Percentiles rank a stretch among this genome's conserved stretches.
These are phyloP conservation scores for Euschistus heros DNA, from an alignment of 1,140 invertebrate genomes.

Conservation along the genomic window DNA sequence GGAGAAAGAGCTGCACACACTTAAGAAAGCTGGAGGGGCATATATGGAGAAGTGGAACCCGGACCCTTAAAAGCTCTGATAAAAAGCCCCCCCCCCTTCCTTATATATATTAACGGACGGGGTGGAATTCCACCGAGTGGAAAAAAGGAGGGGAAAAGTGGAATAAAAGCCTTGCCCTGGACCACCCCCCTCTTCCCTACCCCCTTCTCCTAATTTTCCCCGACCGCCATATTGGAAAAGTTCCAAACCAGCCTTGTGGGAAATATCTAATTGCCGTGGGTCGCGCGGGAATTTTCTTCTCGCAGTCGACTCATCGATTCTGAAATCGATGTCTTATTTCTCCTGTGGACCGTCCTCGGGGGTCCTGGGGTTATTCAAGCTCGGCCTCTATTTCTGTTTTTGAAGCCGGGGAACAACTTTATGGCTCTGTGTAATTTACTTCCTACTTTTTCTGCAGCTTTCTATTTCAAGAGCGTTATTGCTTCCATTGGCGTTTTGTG, in stretches of 20 bases:
- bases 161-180: constrained; percentile 12
- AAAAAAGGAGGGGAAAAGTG: constrained; percentile 16
- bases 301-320: constrained; percentile 10
- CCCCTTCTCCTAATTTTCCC: neutral
- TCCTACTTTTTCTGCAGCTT: too few species aligned
- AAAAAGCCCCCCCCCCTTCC: constrained; percentile 10
- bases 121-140: constrained; percentile 16
- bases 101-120: constrained; percentile 17
- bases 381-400: too few species aligned
- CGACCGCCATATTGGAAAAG: constrained; percentile 13
- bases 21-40: constrained; percentile 5
- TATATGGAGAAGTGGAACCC: constrained; percentile 6
- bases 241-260: constrained; percentile 15
- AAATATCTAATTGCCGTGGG: constrained; percentile 11
- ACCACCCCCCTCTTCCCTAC: neutral
- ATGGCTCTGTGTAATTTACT: too few species aligned
- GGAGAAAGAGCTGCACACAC: constrained; percentile 2
- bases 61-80: constrained; percentile 13
- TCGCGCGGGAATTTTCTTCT: neutral
- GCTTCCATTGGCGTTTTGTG: too few species aligned
- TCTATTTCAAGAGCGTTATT: too few species aligned
- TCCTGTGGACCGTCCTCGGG: neutral
- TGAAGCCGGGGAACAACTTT: too few species aligned
- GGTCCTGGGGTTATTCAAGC: too few species aligned
- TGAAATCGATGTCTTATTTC: constrained; percentile 15